A percentile compares a stretch with the other conserved stretches of the same genome.
Conservation (phyloP, 2,113 vertebrate genomes). For the Lucifuga dentata region DNA sequence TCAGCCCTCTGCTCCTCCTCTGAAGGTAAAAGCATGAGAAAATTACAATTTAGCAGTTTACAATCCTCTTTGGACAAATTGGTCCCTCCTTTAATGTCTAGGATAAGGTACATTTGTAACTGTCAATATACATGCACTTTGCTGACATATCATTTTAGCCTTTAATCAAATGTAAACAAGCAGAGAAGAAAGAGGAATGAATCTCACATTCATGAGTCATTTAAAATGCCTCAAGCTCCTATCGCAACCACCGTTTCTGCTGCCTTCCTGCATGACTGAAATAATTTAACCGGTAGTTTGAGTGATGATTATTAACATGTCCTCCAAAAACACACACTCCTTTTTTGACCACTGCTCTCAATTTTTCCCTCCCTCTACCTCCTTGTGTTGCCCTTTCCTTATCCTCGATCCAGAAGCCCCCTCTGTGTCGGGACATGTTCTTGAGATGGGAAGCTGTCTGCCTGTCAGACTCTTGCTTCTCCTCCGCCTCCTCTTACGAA, state of each 20-base stretch:
- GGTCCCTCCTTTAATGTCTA: not conserved
- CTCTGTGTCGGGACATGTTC: slow-evolving; percentile 70
- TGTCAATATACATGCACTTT: not conserved
- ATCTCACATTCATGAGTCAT: not conserved
- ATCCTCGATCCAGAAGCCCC: slow-evolving; percentile 52
- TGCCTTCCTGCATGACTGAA: not conserved
- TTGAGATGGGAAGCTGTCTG: slow-evolving; percentile 44
- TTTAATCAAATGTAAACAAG: not conserved
- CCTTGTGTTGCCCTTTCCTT: slow-evolving; percentile 22
- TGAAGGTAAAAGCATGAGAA: not conserved
- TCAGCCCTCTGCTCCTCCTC: not conserved
- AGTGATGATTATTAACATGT: slow-evolving; percentile 17
- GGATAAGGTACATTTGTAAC: not conserved
- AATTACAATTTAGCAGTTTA: not conserved
- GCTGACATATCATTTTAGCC: not conserved
- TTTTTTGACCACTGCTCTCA: not conserved
- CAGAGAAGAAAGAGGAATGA: not conserved
- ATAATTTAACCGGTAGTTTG: not conserved
- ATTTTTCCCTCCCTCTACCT: slow-evolving; percentile 23
- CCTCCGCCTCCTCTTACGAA: slow-evolving; percentile 43
- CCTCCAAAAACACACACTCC: not conserved
- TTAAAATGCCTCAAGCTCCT: not conserved
- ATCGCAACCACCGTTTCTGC: not conserved
- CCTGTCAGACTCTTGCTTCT: slow-evolving; percentile 54
- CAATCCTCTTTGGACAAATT: not conserved